Evolutionary conservation across 2,113 vertebrate species (phyloP).

Genomic region (Pleuronectes platessa): DNA sequence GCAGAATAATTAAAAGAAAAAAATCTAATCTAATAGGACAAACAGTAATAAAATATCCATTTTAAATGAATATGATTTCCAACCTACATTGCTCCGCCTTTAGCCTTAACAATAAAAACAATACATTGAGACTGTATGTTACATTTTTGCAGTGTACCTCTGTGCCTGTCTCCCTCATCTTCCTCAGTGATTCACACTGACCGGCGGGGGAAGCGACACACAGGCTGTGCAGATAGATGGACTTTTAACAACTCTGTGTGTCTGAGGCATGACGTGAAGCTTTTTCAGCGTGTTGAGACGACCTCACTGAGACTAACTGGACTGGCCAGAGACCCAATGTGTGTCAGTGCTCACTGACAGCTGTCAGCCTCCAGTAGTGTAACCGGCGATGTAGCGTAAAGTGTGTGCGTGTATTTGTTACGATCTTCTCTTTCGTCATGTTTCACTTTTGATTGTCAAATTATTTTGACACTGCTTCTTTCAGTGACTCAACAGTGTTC

Average conservation of each 20-base stretch:
- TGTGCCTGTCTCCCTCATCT: not conserved
- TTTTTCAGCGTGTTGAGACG: constrained; percentile 35
- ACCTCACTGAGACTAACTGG: constrained; percentile 45
- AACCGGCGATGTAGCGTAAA: not conserved
- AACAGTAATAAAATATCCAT: not conserved
- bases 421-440: not conserved
- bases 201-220: constrained; percentile 29
- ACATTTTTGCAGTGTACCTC: constrained; percentile 2
- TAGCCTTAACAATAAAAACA: not conserved
- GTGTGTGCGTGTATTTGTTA: not conserved
- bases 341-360: constrained; percentile 19
- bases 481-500: not conserved
- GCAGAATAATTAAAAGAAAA: not conserved
- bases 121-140: not conserved
- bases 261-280: constrained; percentile 57
- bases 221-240: constrained; percentile 56
- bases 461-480: not conserved
- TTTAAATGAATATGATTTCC: not conserved
- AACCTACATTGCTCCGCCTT: not conserved
- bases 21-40: not conserved
- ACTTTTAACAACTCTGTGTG: constrained; percentile 64
- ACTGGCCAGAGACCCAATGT: constrained; percentile 3
- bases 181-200: constrained; percentile 45
- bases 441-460: not conserved
- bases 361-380: constrained; percentile 5